Evolutionary conservation across 2,113 vertebrate genomes (phyloP).

Genomic region (Agelaius tricolor): DNA sequence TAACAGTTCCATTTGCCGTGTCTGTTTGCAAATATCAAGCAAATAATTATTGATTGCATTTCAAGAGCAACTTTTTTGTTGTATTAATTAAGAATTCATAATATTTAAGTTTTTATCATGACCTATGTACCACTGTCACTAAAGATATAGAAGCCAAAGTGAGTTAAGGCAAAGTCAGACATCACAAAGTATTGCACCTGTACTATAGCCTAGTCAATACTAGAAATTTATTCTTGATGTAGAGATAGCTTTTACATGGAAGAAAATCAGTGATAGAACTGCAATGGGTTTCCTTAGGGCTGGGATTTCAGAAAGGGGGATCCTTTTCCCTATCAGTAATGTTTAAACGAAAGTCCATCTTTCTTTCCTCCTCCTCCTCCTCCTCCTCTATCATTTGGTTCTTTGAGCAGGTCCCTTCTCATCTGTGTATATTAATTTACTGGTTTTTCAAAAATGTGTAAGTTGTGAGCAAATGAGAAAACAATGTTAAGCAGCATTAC

Average conservation of each 20-base stretch:
- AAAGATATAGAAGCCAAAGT: neutral
- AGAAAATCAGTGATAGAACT: neutral
- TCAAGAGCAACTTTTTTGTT: neutral
- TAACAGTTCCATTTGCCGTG: neutral
- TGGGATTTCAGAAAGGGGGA: neutral
- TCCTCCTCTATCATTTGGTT: rapidly evolving
- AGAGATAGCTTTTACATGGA: neutral
- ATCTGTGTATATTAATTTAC: neutral
- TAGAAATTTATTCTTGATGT: neutral
- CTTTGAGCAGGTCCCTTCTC: neutral
- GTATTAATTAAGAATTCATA: neutral
- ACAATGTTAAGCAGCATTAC: neutral
- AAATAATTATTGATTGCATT: neutral
- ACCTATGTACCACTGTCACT: neutral
- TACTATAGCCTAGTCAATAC: neutral
- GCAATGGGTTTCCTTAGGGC: neutral
- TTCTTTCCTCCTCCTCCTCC: neutral
- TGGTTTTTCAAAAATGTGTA: neutral
- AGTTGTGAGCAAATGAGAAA: neutral
- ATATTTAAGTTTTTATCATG: neutral
- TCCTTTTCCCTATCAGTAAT: neutral
- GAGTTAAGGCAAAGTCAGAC: neutral
- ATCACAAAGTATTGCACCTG: neutral
- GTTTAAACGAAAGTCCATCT: neutral
- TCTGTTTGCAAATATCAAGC: neutral